These are phyloP conservation scores for Rambutsinella grinnellia DNA, from an alignment of 2,888 invertebrate genomes.

Conservation along the genomic window DNA sequence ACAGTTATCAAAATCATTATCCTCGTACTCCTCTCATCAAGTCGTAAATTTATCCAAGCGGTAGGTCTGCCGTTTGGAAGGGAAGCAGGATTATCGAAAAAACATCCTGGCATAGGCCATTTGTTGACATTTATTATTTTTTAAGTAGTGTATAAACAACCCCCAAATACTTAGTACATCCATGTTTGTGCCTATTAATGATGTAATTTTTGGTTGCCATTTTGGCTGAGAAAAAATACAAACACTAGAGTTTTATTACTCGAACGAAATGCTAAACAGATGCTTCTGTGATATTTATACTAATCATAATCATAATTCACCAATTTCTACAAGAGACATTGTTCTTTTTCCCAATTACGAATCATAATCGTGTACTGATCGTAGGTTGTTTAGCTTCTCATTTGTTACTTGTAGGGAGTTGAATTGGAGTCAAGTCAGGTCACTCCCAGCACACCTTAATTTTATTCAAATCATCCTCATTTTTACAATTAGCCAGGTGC, in stretches of 20 bases:
- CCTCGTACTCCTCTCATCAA: neutral
- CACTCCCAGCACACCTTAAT: constrained; percentile 46
- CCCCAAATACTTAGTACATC: neutral
- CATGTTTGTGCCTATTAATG: neutral
- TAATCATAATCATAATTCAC: constrained; percentile 1
- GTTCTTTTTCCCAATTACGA: constrained; percentile 3
- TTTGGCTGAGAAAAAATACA: neutral
- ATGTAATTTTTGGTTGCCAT: neutral
- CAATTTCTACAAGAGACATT: constrained; percentile 2
- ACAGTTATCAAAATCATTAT: neutral
- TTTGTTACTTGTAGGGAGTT: constrained; percentile 2
- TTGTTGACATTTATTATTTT: constrained; percentile 45
- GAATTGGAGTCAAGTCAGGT: constrained; percentile 33
- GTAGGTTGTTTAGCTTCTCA: neutral
- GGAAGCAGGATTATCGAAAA: no score
- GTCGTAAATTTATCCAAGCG: no score
- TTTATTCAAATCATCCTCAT: constrained; percentile 46
- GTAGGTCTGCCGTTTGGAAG: no score
- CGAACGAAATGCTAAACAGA: constrained; percentile 35
- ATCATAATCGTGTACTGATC: neutral
- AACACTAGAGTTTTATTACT: neutral
- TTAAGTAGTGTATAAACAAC: constrained; percentile 23
- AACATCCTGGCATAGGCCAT: no score
- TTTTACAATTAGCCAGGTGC: constrained; percentile 48
- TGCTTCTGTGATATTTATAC: neutral